phyloP scores from a whole-genome alignment of 2,113 vertebrate species.

The Megalops atlanticus region DNA sequence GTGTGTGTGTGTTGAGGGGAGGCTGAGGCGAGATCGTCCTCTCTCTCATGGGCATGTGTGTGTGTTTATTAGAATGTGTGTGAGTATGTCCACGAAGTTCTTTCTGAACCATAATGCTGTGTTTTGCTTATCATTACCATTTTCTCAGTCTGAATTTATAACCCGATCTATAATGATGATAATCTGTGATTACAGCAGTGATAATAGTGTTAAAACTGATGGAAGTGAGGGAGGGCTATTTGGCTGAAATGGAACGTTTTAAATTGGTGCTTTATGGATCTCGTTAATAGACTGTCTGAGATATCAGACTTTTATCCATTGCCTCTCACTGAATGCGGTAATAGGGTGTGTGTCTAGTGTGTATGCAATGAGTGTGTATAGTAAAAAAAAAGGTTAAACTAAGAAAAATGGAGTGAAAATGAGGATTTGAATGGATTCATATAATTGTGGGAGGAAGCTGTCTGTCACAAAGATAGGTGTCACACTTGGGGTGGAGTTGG shows the following conservation, averaged over 20 bases:
- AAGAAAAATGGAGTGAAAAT: background rate
- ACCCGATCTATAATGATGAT: constrained; percentile 19
- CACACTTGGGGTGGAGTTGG: too few species aligned
- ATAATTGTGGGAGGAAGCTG: too few species aligned
- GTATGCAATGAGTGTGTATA: background rate
- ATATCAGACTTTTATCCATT: constrained; percentile 10
- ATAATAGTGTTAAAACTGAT: background rate
- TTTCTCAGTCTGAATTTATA: too few species aligned
- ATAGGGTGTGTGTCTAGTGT: background rate
- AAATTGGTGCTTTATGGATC: constrained; percentile 18
- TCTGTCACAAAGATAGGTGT: too few species aligned
- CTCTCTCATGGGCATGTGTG: too few species aligned
- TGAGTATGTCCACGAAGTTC: too few species aligned
- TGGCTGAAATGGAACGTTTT: constrained; percentile 30
- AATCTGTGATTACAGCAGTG: constrained; percentile 7
- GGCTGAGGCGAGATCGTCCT: too few species aligned
- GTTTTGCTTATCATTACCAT: too few species aligned
- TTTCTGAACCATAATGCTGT: too few species aligned
- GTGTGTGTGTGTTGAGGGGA: too few species aligned
- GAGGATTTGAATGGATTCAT: too few species aligned
- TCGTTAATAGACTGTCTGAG: constrained; percentile 16
- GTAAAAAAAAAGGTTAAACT: background rate
- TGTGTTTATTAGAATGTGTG: too few species aligned
- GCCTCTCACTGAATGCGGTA: background rate
- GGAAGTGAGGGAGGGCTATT: constrained; percentile 17